Evolutionary conservation across 2,113 vertebrate species (phyloP), one percentile per base, ranked within the genome.

Genomic region (Platysternon megacephalum): DNA sequence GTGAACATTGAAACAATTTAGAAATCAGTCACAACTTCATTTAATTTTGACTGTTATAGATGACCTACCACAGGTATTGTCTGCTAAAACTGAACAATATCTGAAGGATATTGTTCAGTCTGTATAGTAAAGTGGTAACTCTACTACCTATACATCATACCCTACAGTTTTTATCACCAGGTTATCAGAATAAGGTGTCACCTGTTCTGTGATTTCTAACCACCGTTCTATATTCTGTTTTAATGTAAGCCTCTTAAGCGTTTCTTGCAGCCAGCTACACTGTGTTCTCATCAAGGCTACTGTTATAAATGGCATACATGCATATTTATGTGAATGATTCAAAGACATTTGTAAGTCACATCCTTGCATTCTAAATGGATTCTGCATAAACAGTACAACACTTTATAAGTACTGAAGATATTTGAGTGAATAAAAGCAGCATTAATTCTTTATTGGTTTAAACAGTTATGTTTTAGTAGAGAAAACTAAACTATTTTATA

Each of bases 341-440:
- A 98, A 98, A 98, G 98, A 95, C 98, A 93, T 98, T 98, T 98
- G 98, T 95, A 98, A 98, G 98, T 98, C 98, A 98, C 95, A 97
- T 98, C 98, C 98, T 94, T 97, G 97, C 97, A 96, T 98, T 98
- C 97, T 95, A 97, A 98, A 97, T 97, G 97, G 97, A 91, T 97
- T 95, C 97, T 96, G 93, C 96, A 98, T 97, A 98, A 98, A 98
- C 97, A 98, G 82, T 95, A 84, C 96, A 95, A 86, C 85, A 89
- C 89, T 97, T 97, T 93, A 86, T 81, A 97, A 97, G 97, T 97
- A 78, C 93, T 95, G 84, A 93, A 61, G 91, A 91, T 97, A 96
- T 88, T 93, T 84, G 53, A 95, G 96, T 32, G 89, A 97, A 94
- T 93, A 96, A 97, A 93, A 78, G 39, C 46, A 0, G 82, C 79